Evolutionary conservation across 2,888 invertebrate genomes (phyloP).

Genomic region (Zhuqinia jingwanae): DNA sequence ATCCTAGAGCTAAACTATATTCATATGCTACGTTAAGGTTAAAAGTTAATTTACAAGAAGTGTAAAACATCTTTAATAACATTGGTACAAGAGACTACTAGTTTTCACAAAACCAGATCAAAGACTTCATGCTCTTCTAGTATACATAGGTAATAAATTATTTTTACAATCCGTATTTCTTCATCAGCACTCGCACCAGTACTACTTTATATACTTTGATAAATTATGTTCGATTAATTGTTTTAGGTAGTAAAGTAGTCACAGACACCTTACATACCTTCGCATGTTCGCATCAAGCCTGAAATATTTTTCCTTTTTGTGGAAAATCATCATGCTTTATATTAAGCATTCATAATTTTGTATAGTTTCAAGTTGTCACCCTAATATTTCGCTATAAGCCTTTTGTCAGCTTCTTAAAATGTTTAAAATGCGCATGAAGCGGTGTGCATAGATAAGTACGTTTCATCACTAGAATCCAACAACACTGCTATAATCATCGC

Average conservation of each 20-base stretch:
- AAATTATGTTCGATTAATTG: neutral
- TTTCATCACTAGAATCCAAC: too few species aligned
- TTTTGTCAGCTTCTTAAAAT: too few species aligned
- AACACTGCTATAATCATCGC: too few species aligned
- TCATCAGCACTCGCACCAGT: too few species aligned
- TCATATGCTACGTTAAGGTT: neutral
- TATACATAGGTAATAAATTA: constrained; percentile 31
- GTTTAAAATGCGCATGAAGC: too few species aligned
- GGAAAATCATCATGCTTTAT: neutral
- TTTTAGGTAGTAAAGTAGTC: constrained; percentile 43
- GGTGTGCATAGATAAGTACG: too few species aligned
- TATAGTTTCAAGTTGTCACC: too few species aligned
- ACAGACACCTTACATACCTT: constrained; percentile 49
- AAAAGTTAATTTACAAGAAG: neutral
- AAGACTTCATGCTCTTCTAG: constrained; percentile 23
- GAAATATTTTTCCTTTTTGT: neutral
- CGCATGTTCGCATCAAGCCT: neutral
- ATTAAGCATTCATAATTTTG: too few species aligned
- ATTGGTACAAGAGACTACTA: constrained; percentile 37
- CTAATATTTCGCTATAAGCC: too few species aligned
- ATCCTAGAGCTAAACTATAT: neutral
- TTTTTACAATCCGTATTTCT: neutral
- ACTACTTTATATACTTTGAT: neutral
- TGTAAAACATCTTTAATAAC: neutral
- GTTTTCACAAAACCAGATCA: constrained; percentile 57